Evolutionary conservation across 2,797 vertebrate species (phyloP), one percentile per base, ranked within the genome.

Genomic region (Loris lydekkerianus): DNA sequence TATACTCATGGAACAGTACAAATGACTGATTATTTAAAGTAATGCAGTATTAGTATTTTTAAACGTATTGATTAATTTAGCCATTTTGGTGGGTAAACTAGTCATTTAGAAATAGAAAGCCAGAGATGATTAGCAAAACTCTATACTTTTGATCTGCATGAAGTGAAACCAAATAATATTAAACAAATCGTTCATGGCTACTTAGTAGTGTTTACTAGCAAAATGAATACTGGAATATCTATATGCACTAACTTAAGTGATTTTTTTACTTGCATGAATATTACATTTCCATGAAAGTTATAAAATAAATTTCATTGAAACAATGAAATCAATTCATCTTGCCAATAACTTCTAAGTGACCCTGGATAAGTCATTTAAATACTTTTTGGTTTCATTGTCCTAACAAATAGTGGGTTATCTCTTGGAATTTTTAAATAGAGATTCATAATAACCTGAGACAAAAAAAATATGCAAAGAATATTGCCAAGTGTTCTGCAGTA

Each of bases 241-340:
- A 31, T 34, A 69, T 5, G 88, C 40, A 63, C 27, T 75, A 56
- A 93, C 40, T 77, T 77, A 70, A 2, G 10, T 70, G 2, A 58
- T 4, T 60, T 46, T 46, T 46, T 9, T 13, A 63, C 2, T 29
- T 94, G 23, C 2, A 10, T n/a, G 63, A 34, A 5, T 72, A 29
- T 21, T 78, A 43, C 25, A 94, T 4, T 60, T 90, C 25, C 46
- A 20, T 75, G 6, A 60, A 76, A 80, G 10, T 72, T 20, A 80
- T 20, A 91, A 94, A 95, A 83, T 77, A 25, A 49, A 75, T 60
- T 94, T 90, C 92, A 87, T 92, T 80, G 46, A 89, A 56, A 58
- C 21, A 80, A 29, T 29, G n/a, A 69, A 72, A 60, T 84, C 15
- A 72, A 27, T 40, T 73, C 11, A 65, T 80, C 80, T 94, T 63